phyloP scores from a whole-genome alignment of 2,113 vertebrate species.

The Aspidoscelis tigris region DNA sequence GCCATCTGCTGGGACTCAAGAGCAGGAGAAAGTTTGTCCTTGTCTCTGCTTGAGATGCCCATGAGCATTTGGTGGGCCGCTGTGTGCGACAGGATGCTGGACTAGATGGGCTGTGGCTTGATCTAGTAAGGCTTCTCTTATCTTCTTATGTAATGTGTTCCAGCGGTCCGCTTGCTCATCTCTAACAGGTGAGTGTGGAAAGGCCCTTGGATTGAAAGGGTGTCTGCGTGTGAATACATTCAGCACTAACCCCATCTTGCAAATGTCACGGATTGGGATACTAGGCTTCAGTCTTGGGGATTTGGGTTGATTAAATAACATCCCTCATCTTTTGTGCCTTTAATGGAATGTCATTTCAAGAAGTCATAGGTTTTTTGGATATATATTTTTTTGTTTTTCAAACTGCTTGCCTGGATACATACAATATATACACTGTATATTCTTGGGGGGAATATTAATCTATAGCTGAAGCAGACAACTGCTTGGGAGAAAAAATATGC shows the following conservation, averaged over 20 bases:
- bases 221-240: background rate
- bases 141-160: too few relatives aligned
- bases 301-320: slow-evolving; percentile 33
- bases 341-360: slow-evolving; percentile 46
- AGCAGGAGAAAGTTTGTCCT: too few relatives aligned
- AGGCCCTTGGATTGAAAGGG: slow-evolving; percentile 33
- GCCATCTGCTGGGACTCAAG: too few relatives aligned
- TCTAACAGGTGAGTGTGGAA: too few relatives aligned
- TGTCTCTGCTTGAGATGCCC: too few relatives aligned
- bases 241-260: background rate
- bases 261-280: slow-evolving; percentile 31
- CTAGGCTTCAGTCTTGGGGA: slow-evolving; percentile 27
- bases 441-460: slow-evolving; percentile 37
- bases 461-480: slow-evolving; percentile 66
- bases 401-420: slow-evolving; percentile 16
- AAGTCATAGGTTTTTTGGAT: background rate
- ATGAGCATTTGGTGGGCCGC: too few relatives aligned
- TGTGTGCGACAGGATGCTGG: too few relatives aligned
- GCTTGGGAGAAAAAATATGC: slow-evolving; percentile 50
- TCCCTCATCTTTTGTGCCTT: slow-evolving; percentile 21
- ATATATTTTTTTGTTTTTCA: background rate
- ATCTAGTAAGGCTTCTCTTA: too few relatives aligned
- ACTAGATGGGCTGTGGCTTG: too few relatives aligned
- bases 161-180: too few relatives aligned
- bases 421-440: slow-evolving; percentile 13